These are phyloP conservation scores for Heteromormyrus szaboi DNA, from an alignment of 2,797 vertebrate species.

Conservation along the genomic window DNA sequence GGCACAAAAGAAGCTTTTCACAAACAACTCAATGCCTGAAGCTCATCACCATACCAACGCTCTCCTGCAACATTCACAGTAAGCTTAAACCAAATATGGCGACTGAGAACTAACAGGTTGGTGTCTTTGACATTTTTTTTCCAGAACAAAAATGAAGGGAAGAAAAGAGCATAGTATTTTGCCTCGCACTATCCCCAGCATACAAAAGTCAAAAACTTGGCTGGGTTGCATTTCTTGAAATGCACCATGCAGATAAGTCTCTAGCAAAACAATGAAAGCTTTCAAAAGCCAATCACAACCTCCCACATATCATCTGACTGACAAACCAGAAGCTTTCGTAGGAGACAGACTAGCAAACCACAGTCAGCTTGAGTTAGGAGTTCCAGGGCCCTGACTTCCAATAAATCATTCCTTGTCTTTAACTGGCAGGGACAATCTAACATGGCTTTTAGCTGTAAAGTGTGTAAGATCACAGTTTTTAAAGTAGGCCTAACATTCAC, in stretches of 20 bases:
- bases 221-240: background rate
- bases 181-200: background rate
- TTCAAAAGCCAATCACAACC: background rate
- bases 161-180: background rate
- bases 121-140: background rate
- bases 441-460: background rate
- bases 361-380: background rate
- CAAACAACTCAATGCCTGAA: background rate
- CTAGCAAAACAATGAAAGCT: background rate
- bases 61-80: background rate
- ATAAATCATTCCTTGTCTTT: background rate
- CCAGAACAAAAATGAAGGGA: background rate
- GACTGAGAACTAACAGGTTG: background rate
- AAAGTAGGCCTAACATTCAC: background rate
- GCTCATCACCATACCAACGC: background rate
- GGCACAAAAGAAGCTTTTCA: constrained; percentile 5
- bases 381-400: background rate
- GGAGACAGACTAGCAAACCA: background rate
- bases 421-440: background rate
- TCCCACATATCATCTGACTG: background rate
- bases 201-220: background rate
- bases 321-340: background rate
- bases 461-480: constrained; percentile 6
- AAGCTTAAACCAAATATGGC: background rate
- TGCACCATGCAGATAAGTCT: background rate